Evolutionary conservation across 35 echinoderm and acorn worm genomes (phyloP).

Genomic region (Holothuria glaberrima): DNA sequence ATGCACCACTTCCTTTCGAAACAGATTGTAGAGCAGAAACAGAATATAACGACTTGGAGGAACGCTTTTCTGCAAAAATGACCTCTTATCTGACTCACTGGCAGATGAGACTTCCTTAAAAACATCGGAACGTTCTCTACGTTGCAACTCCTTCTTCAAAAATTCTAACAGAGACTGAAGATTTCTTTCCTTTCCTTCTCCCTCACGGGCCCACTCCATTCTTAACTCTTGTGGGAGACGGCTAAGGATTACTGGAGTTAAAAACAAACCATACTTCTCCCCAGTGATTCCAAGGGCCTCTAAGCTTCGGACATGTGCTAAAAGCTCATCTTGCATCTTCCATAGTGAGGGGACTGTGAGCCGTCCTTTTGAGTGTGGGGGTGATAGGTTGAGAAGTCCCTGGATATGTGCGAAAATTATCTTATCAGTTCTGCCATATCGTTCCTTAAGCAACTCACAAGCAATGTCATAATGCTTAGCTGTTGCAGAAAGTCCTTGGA

Average conservation of each 20-base stretch:
- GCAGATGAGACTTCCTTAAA: neutral
- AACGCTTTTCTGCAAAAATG: conserved; percentile 10
- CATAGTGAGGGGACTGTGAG: neutral
- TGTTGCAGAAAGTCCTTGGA: conserved; percentile 11
- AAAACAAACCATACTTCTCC: neutral
- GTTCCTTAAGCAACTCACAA: neutral
- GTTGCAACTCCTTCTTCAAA: conserved; percentile 21
- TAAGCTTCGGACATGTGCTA: neutral
- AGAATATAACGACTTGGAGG: neutral
- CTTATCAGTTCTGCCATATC: conserved; percentile 12
- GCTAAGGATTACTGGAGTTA: conserved; percentile 3
- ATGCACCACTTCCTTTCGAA: neutral
- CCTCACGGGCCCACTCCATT: conserved; percentile 30
- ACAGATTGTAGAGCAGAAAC: neutral
- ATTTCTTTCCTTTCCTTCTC: conserved; percentile 49
- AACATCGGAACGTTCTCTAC: conserved; percentile 9
- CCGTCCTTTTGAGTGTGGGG: neutral
- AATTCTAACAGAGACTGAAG: conserved; percentile 5
- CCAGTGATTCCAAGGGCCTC: conserved; percentile 10
- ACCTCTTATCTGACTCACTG: neutral
- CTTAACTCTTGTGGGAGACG: neutral
- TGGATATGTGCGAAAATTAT: conserved; percentile 53
- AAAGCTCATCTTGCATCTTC: conserved; percentile 9
- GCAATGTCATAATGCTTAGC: neutral
- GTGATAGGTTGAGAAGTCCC: conserved; percentile 14